Evolutionary conservation across 2,888 invertebrate species (phyloP).

Genomic region (Nymphalis urticae): DNA sequence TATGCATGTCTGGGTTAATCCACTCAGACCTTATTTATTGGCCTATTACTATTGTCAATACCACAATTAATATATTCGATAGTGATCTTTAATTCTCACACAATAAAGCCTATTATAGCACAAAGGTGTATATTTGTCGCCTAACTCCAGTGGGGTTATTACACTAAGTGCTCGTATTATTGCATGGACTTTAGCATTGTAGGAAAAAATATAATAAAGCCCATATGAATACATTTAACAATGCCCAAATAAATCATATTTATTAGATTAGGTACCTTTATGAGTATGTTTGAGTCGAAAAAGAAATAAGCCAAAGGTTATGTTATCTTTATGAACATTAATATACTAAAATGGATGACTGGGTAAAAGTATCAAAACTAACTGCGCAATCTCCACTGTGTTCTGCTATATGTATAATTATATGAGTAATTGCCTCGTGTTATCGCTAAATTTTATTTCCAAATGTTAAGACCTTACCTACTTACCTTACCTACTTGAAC

Average conservation of each 20-base stretch:
- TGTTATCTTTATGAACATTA: too few relatives aligned
- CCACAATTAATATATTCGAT: neutral
- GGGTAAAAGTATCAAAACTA: too few relatives aligned
- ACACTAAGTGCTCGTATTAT: conserved; percentile 18
- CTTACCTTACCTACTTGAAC: too few relatives aligned
- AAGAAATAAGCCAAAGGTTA: neutral
- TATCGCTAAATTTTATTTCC: too few relatives aligned
- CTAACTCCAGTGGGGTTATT: conserved; percentile 11
- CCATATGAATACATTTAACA: neutral
- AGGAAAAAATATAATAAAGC: neutral
- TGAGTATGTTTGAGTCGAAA: neutral
- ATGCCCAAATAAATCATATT: too few relatives aligned
- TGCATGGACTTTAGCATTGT: conserved; percentile 1
- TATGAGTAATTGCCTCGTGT: too few relatives aligned
- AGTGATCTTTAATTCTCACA: neutral
- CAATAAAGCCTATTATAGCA: conserved; percentile 4
- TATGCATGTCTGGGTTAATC: conserved; percentile 8
- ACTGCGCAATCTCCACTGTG: too few relatives aligned
- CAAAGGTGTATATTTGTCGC: neutral
- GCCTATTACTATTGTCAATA: conserved; percentile 4
- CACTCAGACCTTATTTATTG: conserved; percentile 3
- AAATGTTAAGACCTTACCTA: too few relatives aligned
- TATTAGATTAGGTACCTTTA: neutral
- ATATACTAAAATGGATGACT: too few relatives aligned
- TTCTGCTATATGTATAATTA: too few relatives aligned